Conservation (phyloP, 2,888 invertebrate species). For the Galerucella calmariensis region DNA sequence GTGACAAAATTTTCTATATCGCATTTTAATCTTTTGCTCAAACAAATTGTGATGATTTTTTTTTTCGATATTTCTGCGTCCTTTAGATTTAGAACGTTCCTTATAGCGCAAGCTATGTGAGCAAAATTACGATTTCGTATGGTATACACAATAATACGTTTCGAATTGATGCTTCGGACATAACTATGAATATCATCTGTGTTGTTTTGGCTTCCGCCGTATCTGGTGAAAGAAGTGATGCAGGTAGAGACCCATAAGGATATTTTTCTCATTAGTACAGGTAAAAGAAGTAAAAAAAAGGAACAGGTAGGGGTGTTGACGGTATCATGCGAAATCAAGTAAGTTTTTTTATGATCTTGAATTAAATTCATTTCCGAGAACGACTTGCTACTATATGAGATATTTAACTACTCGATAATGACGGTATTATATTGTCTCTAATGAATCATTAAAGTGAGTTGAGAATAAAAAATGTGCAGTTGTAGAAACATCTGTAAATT, state of each 20-base stretch:
- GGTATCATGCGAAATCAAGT: slow-evolving; percentile 57
- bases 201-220: slow-evolving; percentile 33
- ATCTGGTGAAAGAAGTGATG: slow-evolving; percentile 30
- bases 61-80: no score
- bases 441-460: background rate
- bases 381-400: background rate
- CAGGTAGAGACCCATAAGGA: slow-evolving; percentile 55
- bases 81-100: no score
- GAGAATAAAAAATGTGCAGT: no score
- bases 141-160: no score
- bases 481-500: no score
- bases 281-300: slow-evolving; percentile 53
- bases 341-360: slow-evolving; percentile 52
- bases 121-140: no score
- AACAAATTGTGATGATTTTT: no score
- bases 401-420: slow-evolving; percentile 1
- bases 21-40: no score
- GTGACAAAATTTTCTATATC: no score
- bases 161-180: background rate
- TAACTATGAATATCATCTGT: slow-evolving; percentile 17
- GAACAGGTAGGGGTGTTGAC: slow-evolving; percentile 52
- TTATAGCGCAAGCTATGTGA: no score
- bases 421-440: background rate
- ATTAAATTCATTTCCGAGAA: slow-evolving; percentile 40
- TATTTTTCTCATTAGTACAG: slow-evolving; percentile 58